Conservation (phyloP, 1,140 invertebrate genomes). For the Brachionus asplanchnoidis region DNA sequence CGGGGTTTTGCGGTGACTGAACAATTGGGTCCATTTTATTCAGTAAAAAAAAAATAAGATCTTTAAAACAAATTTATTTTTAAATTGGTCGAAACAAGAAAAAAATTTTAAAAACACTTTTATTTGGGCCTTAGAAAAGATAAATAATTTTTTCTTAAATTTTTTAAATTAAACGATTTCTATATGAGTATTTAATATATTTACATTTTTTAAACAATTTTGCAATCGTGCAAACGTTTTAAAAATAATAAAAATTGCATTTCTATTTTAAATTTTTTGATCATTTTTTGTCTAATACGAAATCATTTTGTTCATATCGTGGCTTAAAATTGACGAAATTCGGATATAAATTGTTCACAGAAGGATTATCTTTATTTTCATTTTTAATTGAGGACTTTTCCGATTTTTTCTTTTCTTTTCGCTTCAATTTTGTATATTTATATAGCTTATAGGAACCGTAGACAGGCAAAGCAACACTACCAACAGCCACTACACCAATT, state of each 20-base stretch:
- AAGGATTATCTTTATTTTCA: background rate
- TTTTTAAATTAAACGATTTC: background rate
- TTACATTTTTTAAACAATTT: background rate
- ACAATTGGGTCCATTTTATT: background rate
- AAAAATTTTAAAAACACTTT: background rate
- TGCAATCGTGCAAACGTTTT: background rate
- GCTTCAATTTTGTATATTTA: background rate
- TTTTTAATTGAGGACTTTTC: background rate
- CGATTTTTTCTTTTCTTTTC: background rate
- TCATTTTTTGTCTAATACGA: background rate
- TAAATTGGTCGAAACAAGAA: background rate
- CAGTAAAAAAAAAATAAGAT: background rate
- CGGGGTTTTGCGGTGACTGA: background rate
- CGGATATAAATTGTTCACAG: background rate
- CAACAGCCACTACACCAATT: background rate
- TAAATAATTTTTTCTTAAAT: background rate
- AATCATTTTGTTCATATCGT: no score
- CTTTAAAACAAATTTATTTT: background rate
- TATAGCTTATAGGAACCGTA: background rate
- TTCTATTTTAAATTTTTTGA: background rate
- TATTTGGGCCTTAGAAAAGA: background rate
- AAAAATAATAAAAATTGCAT: background rate
- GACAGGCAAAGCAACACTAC: background rate
- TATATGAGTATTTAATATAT: background rate
- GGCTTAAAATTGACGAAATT: background rate